phyloP scores from a whole-genome alignment of 2,888 invertebrate genomes.

The Cantharis rustica region DNA sequence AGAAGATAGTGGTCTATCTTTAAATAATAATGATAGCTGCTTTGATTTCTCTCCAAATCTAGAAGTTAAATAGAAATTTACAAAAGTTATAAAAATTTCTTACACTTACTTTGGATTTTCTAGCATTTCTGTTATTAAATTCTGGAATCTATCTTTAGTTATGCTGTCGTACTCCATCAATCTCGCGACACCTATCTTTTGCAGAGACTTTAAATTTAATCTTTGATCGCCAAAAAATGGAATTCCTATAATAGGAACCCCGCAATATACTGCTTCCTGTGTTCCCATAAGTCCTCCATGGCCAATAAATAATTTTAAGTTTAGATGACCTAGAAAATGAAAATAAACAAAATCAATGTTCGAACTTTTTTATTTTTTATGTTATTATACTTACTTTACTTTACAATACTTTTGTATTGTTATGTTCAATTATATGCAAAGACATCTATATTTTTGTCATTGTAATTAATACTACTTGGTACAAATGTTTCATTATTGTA shows the following conservation, averaged over 20 bases:
- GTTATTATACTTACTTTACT: no score
- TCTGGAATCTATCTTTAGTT: conserved; percentile 35
- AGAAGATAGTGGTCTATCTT: conserved; percentile 63
- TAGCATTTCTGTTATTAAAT: background rate
- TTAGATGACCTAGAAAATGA: conserved; percentile 39
- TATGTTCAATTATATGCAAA: no score
- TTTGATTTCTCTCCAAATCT: background rate
- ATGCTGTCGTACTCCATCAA: conserved; percentile 45
- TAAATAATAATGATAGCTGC: conserved; percentile 58
- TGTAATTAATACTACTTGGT: no score
- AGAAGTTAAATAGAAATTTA: background rate
- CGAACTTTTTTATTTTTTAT: no score
- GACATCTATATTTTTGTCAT: no score
- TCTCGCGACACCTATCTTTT: conserved; percentile 59
- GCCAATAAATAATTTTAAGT: conserved; percentile 58
- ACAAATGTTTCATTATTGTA: no score
- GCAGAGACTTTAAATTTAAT: conserved; percentile 60
- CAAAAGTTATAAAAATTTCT: background rate
- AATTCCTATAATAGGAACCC: conserved; percentile 53
- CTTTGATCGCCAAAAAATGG: conserved; percentile 54
- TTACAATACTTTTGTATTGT: no score
- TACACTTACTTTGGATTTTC: background rate
- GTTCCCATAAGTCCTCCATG: conserved; percentile 60
- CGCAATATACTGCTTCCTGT: conserved; percentile 57
- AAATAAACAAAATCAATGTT: no score